Evolutionary conservation across 2,888 invertebrate species (phyloP).

Genomic region (Eugnorisma glareosa): DNA sequence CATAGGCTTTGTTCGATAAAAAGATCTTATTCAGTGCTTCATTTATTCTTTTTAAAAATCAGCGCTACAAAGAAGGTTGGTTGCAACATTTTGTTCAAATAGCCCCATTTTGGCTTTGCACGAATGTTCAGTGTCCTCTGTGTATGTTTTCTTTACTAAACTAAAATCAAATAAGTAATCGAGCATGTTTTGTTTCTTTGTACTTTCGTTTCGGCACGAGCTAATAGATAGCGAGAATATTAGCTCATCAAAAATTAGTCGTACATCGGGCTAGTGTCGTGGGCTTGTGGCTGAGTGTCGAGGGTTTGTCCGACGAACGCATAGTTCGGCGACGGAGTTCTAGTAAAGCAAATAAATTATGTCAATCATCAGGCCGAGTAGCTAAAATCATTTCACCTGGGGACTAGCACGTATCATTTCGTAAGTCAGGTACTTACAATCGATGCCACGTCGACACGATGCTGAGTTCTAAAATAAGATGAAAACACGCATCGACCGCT

Average conservation of each 20-base stretch:
- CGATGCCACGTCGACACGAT: slow-evolving; percentile 68
- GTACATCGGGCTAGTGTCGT: not conserved
- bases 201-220: not conserved
- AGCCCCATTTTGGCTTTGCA: not conserved
- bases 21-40: not conserved
- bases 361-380: not conserved
- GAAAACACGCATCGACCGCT: slow-evolving; percentile 67
- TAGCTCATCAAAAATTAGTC: not conserved
- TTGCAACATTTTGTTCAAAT: not conserved
- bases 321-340: not conserved
- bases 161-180: not conserved
- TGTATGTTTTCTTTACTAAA: not conserved
- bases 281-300: not conserved
- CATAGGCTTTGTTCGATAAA: slow-evolving; percentile 13
- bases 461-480: slow-evolving; percentile 77
- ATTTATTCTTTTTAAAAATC: not conserved
- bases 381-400: slow-evolving; percentile 41
- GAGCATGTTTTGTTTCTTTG: not conserved
- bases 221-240: not conserved
- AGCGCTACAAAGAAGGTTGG: no score
- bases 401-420: slow-evolving; percentile 33
- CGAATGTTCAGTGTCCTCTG: not conserved
- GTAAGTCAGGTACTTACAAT: slow-evolving; percentile 52
- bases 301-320: not conserved
- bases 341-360: not conserved